Base-by-base conservation (phyloP, 2,888 invertebrate genomes). In the Leptogaster cylindrica region DNA sequence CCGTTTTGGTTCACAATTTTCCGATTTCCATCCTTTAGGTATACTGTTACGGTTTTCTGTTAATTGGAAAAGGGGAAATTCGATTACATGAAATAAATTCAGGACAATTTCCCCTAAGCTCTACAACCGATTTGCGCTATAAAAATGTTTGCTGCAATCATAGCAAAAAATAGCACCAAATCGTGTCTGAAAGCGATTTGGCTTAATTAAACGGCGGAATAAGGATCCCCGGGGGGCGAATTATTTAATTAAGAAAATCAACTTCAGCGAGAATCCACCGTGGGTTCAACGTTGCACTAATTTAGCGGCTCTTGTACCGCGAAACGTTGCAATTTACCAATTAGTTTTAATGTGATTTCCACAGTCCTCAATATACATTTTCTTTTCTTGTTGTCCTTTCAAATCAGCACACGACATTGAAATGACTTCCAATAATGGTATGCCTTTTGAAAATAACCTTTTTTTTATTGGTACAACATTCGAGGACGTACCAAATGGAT, bases 11-110 rank as follows among this genome's bases (percentile, higher is more conserved):
- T n/a, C n/a, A n/a, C n/a, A n/a, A n/a, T n/a, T n/a, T n/a, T n/a
- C n/a, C n/a, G n/a, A n/a, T n/a, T n/a, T n/a, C 23, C 23, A 7
- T n/a, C 25, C 16, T 5, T 1, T 7, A 12, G 23, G 23, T 7
- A 10, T 23, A 27, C 12, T 3, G 25, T 48, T 48, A n/a, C 25
- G 41, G 41, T 41, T 41, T 41, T 4, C 14, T 18, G 44, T 61
- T 61, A 61, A 61, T 61, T 61, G 61, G 61, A 61, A 61, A 61
- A 61, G 27, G 8, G 61, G 1, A 55, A 55, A 61, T 44, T 61
- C 61, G 61, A 61, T 61, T 61, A 61, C 61, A 16, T 12, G 23
- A 61, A 61, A 61, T 61, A 61, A 61, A 61, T 18, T 44, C 61
- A 27, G 41, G 41, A 25, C 61, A 41, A 3, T 7, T 55, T 27